Conservation (phyloP, 2,797 vertebrate species). For the Hirundo rustica region DNA sequence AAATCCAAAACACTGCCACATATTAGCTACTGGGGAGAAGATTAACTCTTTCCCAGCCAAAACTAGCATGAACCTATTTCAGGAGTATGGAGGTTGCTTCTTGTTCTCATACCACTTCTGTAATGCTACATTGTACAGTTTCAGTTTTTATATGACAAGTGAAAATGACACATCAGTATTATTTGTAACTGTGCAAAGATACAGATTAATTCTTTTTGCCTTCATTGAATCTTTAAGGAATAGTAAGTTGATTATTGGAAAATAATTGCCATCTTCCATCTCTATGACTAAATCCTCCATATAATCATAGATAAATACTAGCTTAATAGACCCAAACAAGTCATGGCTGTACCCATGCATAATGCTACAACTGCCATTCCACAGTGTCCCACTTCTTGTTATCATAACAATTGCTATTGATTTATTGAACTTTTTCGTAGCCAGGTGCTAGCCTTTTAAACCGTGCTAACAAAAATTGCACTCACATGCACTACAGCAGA, state of each 20-base stretch:
- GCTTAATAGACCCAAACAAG: constrained; percentile 83
- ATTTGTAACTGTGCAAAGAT: constrained; percentile 4
- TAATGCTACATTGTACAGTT: not conserved
- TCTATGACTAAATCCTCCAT: constrained; percentile 78
- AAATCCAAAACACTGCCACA: not conserved
- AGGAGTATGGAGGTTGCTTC: not conserved
- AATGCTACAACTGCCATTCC: constrained; percentile 54
- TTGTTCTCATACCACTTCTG: not conserved
- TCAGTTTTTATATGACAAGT: not conserved
- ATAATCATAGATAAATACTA: constrained; percentile 76
- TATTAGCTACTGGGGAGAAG: not conserved
- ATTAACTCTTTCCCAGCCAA: not conserved
- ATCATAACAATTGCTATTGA: constrained; percentile 85
- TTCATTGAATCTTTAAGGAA: constrained; percentile 75
- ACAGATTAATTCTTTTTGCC: constrained; percentile 18
- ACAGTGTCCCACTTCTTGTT: constrained; percentile 81
- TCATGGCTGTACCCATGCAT: constrained; percentile 80
- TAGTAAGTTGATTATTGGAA: constrained; percentile 83
- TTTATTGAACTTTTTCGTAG: constrained; percentile 86
- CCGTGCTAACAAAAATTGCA: constrained; percentile 58
- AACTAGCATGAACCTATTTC: not conserved
- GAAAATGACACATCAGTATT: not conserved
- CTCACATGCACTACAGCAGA: constrained; percentile 22
- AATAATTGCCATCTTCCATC: constrained; percentile 83
- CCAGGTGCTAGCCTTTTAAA: constrained; percentile 78